phyloP scores from a whole-genome alignment of 1,140 invertebrate species.

The Drosophila repletoides region DNA sequence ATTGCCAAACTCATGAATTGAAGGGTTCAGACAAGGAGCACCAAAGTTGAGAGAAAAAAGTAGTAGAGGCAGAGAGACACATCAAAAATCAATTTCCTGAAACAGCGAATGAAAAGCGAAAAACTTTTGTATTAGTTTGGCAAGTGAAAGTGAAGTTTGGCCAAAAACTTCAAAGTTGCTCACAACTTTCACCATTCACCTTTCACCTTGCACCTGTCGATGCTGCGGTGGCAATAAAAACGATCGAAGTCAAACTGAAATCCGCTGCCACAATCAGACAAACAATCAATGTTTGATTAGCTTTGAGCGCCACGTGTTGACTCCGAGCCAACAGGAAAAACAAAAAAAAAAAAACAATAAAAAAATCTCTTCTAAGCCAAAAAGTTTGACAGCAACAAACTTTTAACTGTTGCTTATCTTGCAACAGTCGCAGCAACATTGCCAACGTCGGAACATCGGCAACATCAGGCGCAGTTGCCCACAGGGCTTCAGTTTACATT shows the following conservation, averaged over 20 bases:
- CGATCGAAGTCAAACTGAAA: conserved; percentile 38
- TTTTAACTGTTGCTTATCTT: conserved; percentile 77
- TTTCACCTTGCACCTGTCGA: too few relatives aligned
- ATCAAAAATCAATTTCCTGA: conserved; percentile 76
- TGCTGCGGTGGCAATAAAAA: conserved; percentile 49
- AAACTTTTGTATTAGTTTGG: conserved; percentile 61
- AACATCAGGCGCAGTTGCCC: conserved; percentile 14
- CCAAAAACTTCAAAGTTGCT: conserved; percentile 46
- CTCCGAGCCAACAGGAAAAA: conserved; percentile 28
- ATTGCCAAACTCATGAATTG: conserved; percentile 1
- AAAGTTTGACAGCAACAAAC: conserved; percentile 46
- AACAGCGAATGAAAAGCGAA: conserved; percentile 58
- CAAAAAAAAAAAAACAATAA: conserved; percentile 5
- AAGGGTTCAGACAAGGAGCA: conserved; percentile 9
- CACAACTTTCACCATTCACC: conserved; percentile 67
- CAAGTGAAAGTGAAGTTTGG: conserved; percentile 62
- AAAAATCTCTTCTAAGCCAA: conserved; percentile 44
- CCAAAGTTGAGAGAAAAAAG: conserved; percentile 6
- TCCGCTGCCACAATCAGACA: conserved; percentile 65
- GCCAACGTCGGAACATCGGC: neutral
- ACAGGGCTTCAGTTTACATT: conserved; percentile 12
- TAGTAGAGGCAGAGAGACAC: conserved; percentile 15
- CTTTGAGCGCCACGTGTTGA: conserved; percentile 68
- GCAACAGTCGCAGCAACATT: conserved; percentile 33
- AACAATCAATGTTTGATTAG: conserved; percentile 80